Percentiles rank a stretch among this genome's conserved stretches.
phyloP scores from a whole-genome alignment of 2,888 invertebrate species.

The Eupithecia insigniata region DNA sequence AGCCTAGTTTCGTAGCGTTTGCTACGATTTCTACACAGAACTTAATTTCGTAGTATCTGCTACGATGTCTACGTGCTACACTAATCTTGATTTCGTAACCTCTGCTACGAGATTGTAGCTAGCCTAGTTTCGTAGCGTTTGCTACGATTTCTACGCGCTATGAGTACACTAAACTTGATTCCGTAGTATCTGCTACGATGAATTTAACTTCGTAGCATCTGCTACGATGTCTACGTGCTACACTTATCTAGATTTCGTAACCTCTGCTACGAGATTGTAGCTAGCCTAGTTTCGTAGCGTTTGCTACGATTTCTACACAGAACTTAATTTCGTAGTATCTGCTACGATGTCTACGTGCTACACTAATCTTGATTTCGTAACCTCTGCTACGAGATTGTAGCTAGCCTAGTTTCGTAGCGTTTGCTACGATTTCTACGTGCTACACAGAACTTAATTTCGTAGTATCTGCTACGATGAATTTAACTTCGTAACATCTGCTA shows the following conservation, averaged over 20 bases:
- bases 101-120: neutral
- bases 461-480: neutral
- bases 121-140: too few relatives aligned
- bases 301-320: neutral
- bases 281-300: neutral
- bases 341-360: too few relatives aligned
- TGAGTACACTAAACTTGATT: too few relatives aligned
- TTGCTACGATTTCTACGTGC: constrained; percentile 4
- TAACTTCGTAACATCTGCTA: constrained; percentile 14
- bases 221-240: constrained; percentile 6
- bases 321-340: constrained; percentile 1
- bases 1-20: too few relatives aligned
- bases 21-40: neutral
- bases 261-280: neutral
- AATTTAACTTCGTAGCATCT: neutral
- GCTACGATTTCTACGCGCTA: neutral
- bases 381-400: neutral
- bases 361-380: constrained; percentile 9
- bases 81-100: neutral
- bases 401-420: neutral
- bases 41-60: neutral
- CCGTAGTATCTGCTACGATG: too few relatives aligned
- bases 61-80: too few relatives aligned
- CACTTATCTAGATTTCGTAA: neutral
- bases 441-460: neutral